These are phyloP conservation scores for Anticlea derivata DNA, from an alignment of 2,888 invertebrate genomes.

Conservation along the genomic window DNA sequence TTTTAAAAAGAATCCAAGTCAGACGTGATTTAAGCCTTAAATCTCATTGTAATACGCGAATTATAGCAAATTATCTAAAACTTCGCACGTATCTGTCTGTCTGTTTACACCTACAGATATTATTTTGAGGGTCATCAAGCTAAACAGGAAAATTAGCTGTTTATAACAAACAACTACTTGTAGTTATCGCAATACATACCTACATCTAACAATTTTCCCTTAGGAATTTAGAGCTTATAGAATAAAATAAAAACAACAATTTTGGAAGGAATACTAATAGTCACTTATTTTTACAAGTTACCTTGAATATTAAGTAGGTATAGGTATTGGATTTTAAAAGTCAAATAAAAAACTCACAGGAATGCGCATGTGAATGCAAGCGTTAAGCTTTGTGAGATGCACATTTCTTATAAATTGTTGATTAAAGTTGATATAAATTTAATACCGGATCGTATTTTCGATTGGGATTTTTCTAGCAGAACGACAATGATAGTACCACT, in stretches of 20 bases:
- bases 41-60: conserved; percentile 8
- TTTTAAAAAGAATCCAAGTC: too few relatives aligned
- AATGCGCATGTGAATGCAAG: too few relatives aligned
- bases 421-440: too few relatives aligned
- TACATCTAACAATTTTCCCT: conserved; percentile 18
- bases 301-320: neutral
- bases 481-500: too few relatives aligned
- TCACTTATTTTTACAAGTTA: neutral
- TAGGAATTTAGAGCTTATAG: conserved; percentile 4
- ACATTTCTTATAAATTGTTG: too few relatives aligned
- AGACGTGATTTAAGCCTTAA: neutral
- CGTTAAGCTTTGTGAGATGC: too few relatives aligned
- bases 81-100: conserved; percentile 1
- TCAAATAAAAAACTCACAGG: too few relatives aligned
- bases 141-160: conserved; percentile 9
- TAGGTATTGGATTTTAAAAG: too few relatives aligned
- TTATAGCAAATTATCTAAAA: conserved; percentile 12
- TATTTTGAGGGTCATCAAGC: conserved; percentile 15
- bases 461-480: too few relatives aligned
- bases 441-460: too few relatives aligned
- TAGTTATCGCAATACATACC: conserved; percentile 20
- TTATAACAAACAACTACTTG: conserved; percentile 1
- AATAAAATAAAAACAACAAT: too few relatives aligned
- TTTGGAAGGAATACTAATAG: neutral
- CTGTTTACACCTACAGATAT: conserved; percentile 3